Percentiles rank a stretch among this genome's conserved stretches.
Conservation (phyloP, 2,888 invertebrate species). For the Pasiphila rectangulata region DNA sequence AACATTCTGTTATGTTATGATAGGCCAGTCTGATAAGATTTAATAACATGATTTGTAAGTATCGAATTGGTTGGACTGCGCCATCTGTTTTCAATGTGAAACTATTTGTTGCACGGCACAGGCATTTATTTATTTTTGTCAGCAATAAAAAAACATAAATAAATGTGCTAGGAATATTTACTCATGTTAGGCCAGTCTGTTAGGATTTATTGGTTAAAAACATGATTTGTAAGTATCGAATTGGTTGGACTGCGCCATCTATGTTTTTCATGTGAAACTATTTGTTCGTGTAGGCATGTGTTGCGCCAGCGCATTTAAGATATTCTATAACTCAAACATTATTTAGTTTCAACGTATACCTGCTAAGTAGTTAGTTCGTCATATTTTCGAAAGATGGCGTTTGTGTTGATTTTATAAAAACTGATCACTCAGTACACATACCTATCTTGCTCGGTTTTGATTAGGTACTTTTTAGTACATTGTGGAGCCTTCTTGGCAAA, state of each 20-base stretch:
- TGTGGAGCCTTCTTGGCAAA: too few relatives aligned
- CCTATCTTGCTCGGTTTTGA: too few relatives aligned
- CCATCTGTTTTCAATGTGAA: constrained; percentile 19
- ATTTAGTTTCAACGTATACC: neutral
- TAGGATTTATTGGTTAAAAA: neutral
- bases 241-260: constrained; percentile 25
- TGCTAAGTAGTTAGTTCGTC: neutral
- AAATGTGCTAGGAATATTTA: too few relatives aligned
- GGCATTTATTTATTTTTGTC: too few relatives aligned
- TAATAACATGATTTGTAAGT: neutral
- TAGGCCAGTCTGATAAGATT: neutral
- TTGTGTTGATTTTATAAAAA: constrained; percentile 10
- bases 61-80: constrained; percentile 11
- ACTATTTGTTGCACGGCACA: too few relatives aligned
- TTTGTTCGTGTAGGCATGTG: neutral
- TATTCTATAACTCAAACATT: neutral
- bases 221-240: neutral
- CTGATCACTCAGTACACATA: too few relatives aligned
- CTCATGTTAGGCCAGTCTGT: neutral
- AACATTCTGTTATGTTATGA: too few relatives aligned
- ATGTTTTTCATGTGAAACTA: constrained; percentile 6
- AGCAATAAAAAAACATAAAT: too few relatives aligned
- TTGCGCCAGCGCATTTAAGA: constrained; percentile 20
- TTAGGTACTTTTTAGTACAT: too few relatives aligned
- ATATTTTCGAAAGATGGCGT: constrained; percentile 32